Conservation (phyloP, 2,888 invertebrate genomes). For the Ophion slaviceki region DNA sequence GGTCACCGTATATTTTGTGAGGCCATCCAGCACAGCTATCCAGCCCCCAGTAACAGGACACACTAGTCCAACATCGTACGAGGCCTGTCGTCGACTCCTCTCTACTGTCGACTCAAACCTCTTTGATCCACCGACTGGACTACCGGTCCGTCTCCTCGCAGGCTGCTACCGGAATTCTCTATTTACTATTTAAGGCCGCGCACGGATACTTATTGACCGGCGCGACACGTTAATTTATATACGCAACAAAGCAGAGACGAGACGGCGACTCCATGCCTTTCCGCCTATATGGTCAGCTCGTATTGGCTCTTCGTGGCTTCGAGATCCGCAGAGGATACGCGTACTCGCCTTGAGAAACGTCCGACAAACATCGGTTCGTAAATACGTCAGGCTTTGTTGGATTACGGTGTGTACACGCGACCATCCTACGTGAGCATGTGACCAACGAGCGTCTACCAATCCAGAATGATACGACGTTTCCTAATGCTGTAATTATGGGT, state of each 20-base stretch:
- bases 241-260: slow-evolving; percentile 58
- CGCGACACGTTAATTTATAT: slow-evolving; percentile 77
- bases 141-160: slow-evolving; percentile 45
- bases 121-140: slow-evolving; percentile 68
- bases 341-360: slow-evolving; percentile 22
- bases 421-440: background rate
- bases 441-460: no score
- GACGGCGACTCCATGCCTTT: slow-evolving; percentile 29
- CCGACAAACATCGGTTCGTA: slow-evolving; percentile 46
- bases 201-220: slow-evolving; percentile 72
- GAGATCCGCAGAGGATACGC: slow-evolving; percentile 11
- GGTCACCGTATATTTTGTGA: slow-evolving; percentile 24
- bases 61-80: slow-evolving; percentile 18
- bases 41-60: no score
- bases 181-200: slow-evolving; percentile 75
- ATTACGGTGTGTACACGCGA: slow-evolving; percentile 9
- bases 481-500: slow-evolving; percentile 57
- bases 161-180: slow-evolving; percentile 73
- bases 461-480: slow-evolving; percentile 23
- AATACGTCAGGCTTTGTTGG: slow-evolving; percentile 52
- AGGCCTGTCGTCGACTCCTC: slow-evolving; percentile 25
- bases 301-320: slow-evolving; percentile 32
- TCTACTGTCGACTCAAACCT: slow-evolving; percentile 40
- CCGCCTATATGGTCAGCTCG: slow-evolving; percentile 23
- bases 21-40: background rate